Base-by-base conservation (phyloP, 1,140 invertebrate genomes). In the Drosophila persimilis region DNA sequence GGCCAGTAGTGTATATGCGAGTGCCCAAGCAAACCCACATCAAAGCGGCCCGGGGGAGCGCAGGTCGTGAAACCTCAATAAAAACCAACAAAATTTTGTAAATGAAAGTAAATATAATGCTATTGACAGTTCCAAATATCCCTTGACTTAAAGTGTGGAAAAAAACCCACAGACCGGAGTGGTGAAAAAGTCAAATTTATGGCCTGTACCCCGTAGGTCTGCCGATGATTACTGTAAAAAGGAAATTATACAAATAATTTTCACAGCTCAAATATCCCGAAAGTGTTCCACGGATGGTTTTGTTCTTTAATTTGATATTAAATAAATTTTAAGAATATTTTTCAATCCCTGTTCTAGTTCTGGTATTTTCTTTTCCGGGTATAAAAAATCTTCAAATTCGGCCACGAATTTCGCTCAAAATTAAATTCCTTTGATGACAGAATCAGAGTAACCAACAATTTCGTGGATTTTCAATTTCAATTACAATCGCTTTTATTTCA, bases 401-500 rank as follows among this genome's bases (percentile, higher is more conserved):
- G 55, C 11, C 24, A 9, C 24, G 22, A 55, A 17, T 20, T 20
- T 45, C 6, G 8, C 62, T 17, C 1, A n/a, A 20, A 24, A 22
- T n/a, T 17, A 3, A 24, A 24, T 35, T 63, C 20, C 7, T 61
- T 4, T 13, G 41, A 31, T 58, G 59, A 58, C 41, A 44, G 9
- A 65, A 50, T 50, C 45, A n/a, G 17, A 2, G 13, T 13, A 13
- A 4, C 26, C 59, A 51, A 13, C 51, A 45, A 52, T 65, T 70
- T 57, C 46, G 59, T 26, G 59, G 52, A 2, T 59, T 50, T 59
- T 70, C 77, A 35, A 59, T 76, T 80, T 81, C 79, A 78, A 81
- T 69, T 69, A 13, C 35, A 62, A 77, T 81, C 50, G 46, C 55
- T 71, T 78, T 78, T 79, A 71, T 74, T 74, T 77, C 67, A 73